A percentile compares a stretch with the other conserved stretches of the same genome.
phyloP scores from a whole-genome alignment of 2,797 vertebrate species.

The Linurgus olivaceus region DNA sequence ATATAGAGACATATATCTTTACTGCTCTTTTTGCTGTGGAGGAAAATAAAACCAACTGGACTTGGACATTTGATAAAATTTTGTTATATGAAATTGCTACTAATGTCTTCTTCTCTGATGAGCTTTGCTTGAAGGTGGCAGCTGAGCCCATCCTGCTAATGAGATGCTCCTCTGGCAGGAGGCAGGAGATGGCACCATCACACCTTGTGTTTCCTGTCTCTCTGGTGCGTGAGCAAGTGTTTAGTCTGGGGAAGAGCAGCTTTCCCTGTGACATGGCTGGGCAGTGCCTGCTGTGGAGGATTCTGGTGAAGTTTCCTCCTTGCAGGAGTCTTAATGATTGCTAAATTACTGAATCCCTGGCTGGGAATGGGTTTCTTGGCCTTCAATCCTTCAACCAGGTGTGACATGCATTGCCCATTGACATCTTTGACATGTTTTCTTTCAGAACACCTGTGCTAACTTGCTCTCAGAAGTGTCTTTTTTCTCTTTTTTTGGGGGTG shows the following conservation, averaged over 20 bases:
- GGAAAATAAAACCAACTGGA: neutral
- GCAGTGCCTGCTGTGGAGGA: neutral
- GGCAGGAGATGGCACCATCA: constrained; percentile 18
- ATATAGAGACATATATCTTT: neutral
- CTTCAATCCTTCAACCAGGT: neutral
- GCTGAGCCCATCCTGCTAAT: neutral
- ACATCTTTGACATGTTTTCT: accelerated
- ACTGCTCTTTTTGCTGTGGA: neutral
- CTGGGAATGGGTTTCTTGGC: neutral
- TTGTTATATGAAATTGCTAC: neutral
- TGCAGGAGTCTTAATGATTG: neutral
- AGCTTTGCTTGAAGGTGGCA: neutral
- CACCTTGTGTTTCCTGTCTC: neutral
- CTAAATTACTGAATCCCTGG: neutral
- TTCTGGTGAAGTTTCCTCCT: neutral
- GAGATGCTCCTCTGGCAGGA: neutral
- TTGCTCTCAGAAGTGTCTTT: accelerated
- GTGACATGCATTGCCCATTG: accelerated
- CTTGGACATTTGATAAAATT: neutral
- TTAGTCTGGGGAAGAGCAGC: neutral
- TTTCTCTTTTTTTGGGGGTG: accelerated
- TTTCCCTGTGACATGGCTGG: accelerated
- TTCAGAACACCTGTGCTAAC: neutral
- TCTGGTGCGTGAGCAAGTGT: neutral
- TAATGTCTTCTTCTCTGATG: neutral